Percentiles rank a stretch among this genome's conserved stretches.
phyloP scores from a whole-genome alignment of 2,888 invertebrate species.

The Lydus trimaculatus region DNA sequence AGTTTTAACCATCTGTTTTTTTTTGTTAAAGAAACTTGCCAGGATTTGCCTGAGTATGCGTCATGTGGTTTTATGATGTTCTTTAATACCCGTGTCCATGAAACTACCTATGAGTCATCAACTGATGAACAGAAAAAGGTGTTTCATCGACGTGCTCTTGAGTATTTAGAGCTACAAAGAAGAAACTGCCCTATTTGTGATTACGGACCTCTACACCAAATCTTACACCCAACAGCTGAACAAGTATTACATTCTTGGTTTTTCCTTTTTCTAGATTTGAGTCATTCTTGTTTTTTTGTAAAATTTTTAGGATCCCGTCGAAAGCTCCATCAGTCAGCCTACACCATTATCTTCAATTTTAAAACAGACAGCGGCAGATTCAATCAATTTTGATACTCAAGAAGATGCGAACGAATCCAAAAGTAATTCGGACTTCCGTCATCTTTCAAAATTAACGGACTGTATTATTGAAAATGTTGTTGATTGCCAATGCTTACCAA shows the following conservation, averaged over 20 bases:
- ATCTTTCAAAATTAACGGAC: constrained; percentile 46
- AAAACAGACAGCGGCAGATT: too few species aligned
- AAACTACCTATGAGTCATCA: constrained; percentile 68
- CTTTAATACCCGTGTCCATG: constrained; percentile 64
- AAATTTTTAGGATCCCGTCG: too few species aligned
- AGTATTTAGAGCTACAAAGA: constrained; percentile 67
- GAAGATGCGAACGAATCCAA: too few species aligned
- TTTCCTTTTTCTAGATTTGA: too few species aligned
- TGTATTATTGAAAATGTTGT: constrained; percentile 61
- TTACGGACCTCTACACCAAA: constrained; percentile 62
- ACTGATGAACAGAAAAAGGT: constrained; percentile 70
- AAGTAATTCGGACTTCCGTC: constrained; percentile 16
- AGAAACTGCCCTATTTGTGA: constrained; percentile 67
- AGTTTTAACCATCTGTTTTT: constrained; percentile 15
- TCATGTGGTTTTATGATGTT: constrained; percentile 64
- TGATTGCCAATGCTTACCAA: constrained; percentile 62
- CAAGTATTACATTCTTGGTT: too few species aligned
- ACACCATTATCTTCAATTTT: too few species aligned
- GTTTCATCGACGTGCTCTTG: constrained; percentile 66
- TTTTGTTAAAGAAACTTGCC: constrained; percentile 60
- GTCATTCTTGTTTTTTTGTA: too few species aligned
- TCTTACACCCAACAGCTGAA: too few species aligned
- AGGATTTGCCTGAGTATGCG: constrained; percentile 60
- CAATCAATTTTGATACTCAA: too few species aligned
- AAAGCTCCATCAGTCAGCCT: too few species aligned